These are phyloP conservation scores for Allolobophora icterica DNA, from an alignment of 2,888 invertebrate species.

Conservation along the genomic window DNA sequence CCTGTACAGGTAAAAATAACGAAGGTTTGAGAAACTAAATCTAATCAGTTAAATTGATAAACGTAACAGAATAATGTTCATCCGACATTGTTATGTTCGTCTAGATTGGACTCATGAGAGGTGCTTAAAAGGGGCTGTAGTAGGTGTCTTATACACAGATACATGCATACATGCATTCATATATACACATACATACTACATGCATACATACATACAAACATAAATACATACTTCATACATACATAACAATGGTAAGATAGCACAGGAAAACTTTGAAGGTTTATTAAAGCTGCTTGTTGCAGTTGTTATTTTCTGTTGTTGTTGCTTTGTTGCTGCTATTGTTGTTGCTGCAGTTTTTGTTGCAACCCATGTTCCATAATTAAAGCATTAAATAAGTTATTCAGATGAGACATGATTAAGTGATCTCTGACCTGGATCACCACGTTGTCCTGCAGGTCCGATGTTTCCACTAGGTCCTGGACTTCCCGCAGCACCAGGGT, in stretches of 20 bases:
- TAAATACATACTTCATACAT: neutral
- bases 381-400: too few relatives aligned
- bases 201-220: neutral
- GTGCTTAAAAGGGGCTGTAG: neutral
- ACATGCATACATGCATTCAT: neutral
- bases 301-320: neutral
- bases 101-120: slow-evolving; percentile 21
- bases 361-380: too few relatives aligned
- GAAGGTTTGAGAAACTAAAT: too few relatives aligned
- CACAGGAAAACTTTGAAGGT: neutral
- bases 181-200: neutral
- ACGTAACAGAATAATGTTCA: neutral
- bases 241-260: neutral
- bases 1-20: slow-evolving; percentile 13
- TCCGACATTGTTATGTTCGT: neutral
- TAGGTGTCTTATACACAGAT: too few relatives aligned
- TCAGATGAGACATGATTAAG: neutral
- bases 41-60: neutral
- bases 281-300: neutral
- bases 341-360: too few relatives aligned
- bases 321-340: neutral
- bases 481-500: slow-evolving; percentile 64
- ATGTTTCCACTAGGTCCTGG: slow-evolving; percentile 63
- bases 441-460: slow-evolving; percentile 49
- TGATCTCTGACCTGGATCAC: slow-evolving; percentile 41